Base-by-base conservation (phyloP, 2,888 invertebrate genomes). In the Drosophila merina region DNA sequence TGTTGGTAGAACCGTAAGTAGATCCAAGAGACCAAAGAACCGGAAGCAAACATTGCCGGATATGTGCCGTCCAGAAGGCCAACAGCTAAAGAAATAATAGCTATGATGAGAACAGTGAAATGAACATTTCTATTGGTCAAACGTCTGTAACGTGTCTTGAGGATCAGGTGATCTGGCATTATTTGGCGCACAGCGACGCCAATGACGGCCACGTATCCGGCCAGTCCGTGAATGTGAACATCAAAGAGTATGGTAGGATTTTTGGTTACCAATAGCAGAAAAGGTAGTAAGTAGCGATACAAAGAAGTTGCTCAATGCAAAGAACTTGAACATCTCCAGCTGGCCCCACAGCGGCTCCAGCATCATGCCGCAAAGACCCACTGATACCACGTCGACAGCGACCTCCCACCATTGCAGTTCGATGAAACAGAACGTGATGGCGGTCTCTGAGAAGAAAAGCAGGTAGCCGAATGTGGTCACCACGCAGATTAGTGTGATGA, bases 321-420 rank as follows among this genome's bases (percentile, higher is more conserved):
- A 99, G 92, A 99, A 99, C 80, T 96, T 96, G 92, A 98, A 94
- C 96, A 99, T 98, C 92, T 99, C 98, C 93, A 96, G 94, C 89
- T 96, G 96, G 57, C 98, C 98, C 99, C 99, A 99, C 89, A 99
- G 92, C 33, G 99, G 99, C 91, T 99, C 99, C 85, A 99, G 95
- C 79, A 99, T 93, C 93, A 99, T 99, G 57, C 98, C 98, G 92
- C 98, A 98, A 59, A 99, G 92, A 31, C 98, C 97, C 44, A 99
- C 96, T 26, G 98, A 98, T 74, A 97, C 93, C 72, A 98, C 94
- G 92, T 99, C 98, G 68, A 97, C 96, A 73, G 97, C 93, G 80
- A 99, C 96, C 92, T 98, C 97, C 97, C 97, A 98, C 92, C 98
- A 95, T 92, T 98, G 98, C 89, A 97, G 94, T 92, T 99, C 98